Conservation (phyloP, 1,140 invertebrate genomes). For the Psilanteris sp. region DNA sequence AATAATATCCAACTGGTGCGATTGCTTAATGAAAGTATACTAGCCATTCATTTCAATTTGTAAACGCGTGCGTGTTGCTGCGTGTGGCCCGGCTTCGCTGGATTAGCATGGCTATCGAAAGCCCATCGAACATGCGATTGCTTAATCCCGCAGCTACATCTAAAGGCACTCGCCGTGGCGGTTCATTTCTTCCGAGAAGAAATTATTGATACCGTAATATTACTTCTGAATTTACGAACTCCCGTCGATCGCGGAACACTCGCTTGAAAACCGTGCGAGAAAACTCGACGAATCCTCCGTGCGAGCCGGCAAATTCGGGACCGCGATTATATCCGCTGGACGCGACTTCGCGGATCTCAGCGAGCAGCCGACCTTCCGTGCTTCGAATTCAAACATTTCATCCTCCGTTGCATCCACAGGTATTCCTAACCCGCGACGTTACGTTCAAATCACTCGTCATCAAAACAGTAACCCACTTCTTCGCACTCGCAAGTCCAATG, state of each 20-base stretch:
- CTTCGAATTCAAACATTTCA: too few relatives aligned
- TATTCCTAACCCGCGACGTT: too few relatives aligned
- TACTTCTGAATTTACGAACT: conserved; percentile 47
- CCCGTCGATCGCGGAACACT: background rate
- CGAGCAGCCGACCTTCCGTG: too few relatives aligned
- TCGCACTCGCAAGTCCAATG: too few relatives aligned
- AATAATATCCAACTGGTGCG: conserved; percentile 52
- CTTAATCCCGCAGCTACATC: conserved; percentile 70
- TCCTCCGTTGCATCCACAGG: too few relatives aligned
- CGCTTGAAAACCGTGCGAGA: background rate
- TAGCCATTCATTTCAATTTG: conserved; percentile 61
- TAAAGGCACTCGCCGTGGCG: conserved; percentile 64
- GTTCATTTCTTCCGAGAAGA: conserved; percentile 46
- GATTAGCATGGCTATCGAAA: conserved; percentile 76
- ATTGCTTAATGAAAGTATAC: conserved; percentile 59
- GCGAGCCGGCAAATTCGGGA: too few relatives aligned
- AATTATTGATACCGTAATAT: conserved; percentile 53
- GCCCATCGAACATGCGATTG: conserved; percentile 73
- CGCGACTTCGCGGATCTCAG: too few relatives aligned
- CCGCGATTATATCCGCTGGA: too few relatives aligned
- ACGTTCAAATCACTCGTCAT: too few relatives aligned
- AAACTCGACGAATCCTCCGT: background rate
- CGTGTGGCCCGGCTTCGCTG: conserved; percentile 64
- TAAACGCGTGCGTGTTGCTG: conserved; percentile 58
- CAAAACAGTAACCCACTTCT: too few relatives aligned